These are phyloP conservation scores for Arizona elegans DNA, from an alignment of 2,113 vertebrate genomes.

Conservation along the genomic window DNA sequence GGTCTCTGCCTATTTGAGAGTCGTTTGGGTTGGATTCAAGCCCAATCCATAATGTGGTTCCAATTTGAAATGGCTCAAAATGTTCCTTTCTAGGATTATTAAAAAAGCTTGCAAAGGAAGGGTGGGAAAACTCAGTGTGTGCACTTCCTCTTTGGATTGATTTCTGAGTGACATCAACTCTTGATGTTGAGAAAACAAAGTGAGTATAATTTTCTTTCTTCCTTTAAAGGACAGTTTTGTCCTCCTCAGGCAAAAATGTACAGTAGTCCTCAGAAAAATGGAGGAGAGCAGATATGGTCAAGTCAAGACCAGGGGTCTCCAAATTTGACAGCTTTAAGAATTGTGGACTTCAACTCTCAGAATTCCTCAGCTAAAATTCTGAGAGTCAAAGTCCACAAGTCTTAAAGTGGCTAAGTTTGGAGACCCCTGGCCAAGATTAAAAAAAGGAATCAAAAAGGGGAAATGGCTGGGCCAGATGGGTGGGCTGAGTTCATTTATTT, in stretches of 20 bases:
- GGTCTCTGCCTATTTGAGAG: not conserved
- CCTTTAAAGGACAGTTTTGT: not conserved
- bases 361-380: not conserved
- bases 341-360: not conserved
- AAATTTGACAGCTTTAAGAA: not conserved
- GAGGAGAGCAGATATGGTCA: not conserved
- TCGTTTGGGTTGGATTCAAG: not conserved
- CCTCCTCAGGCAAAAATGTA: not conserved
- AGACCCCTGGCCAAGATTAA: not conserved
- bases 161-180: not conserved
- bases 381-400: not conserved
- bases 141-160: not conserved
- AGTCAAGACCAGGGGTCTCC: not conserved
- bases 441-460: not conserved
- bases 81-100: not conserved
- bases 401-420: not conserved
- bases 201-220: not conserved
- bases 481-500: not conserved
- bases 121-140: not conserved
- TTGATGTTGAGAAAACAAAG: not conserved
- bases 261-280: not conserved
- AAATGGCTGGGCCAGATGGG: not conserved
- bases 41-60: not conserved
- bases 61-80: not conserved
- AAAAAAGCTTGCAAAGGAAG: not conserved